Evolutionary conservation across 2,888 invertebrate genomes (phyloP).

Genomic region (Eupeodes latifasciatus): DNA sequence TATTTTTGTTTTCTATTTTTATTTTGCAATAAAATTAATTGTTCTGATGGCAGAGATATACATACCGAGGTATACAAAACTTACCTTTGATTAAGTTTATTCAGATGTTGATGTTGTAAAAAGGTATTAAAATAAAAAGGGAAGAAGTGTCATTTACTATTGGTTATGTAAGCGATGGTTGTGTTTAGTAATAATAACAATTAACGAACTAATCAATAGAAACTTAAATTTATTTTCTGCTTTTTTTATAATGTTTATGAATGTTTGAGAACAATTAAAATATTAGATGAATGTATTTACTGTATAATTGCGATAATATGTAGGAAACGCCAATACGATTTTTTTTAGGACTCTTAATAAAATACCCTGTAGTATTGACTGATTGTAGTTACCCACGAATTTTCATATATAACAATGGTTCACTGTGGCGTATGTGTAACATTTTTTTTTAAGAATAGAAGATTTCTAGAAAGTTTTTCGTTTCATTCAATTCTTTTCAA

Average conservation of each 20-base stretch:
- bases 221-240: not conserved
- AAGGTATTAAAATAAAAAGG: not conserved
- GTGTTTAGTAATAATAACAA: not conserved
- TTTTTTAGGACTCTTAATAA: no score
- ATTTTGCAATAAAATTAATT: slow-evolving; percentile 27
- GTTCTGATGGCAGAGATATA: not conserved
- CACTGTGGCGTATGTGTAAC: no score
- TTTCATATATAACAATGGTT: no score
- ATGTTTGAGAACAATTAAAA: not conserved
- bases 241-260: not conserved
- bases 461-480: no score
- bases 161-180: not conserved
- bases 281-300: not conserved
- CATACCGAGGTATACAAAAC: not conserved
- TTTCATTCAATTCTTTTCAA: no score
- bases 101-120: not conserved
- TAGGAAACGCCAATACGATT: no score
- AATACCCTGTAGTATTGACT: no score
- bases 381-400: no score
- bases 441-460: no score
- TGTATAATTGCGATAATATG: no score
- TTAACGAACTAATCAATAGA: not conserved
- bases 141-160: not conserved
- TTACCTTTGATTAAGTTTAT: slow-evolving; percentile 9
- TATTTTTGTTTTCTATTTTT: not conserved